Evolutionary conservation across 1,140 invertebrate genomes (phyloP), one percentile per base, ranked within the genome.

Genomic region (Manduca sexta): DNA sequence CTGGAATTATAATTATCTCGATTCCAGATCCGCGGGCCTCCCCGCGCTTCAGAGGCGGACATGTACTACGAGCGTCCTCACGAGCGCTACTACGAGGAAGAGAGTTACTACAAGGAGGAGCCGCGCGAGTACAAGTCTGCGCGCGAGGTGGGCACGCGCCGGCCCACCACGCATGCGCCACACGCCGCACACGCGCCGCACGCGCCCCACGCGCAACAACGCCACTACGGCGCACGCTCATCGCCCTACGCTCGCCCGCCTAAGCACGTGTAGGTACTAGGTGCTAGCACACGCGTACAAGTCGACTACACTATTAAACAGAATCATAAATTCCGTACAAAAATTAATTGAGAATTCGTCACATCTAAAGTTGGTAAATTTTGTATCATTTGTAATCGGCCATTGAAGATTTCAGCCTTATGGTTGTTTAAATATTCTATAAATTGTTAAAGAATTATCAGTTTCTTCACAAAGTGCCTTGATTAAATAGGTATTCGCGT

Each of bases 41-140:
- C 55, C 10, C 67, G 69, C 34, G 57, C 48, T 12, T 57, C 62
- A 0, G 60, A 67, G 10, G 72, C 50, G 1, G 76, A 83, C 11
- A 74, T 66, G 59, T 83, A 79, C 61, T 83, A 75, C 61, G 79
- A 79, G 8, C 62, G 69, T 11, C 39, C 52, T n/a, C 55, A 54
- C 45, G 76, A 83, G 1, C 71, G 70, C 17, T 81, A 68, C 69
- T 80, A 77, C 61, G 71, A 75, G 13, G 79, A 83, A 13, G 79
- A 75, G 4, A 7, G 43, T 14, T 77, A 74, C 62, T 74, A 80
- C 56, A 77, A 80, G 67, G 71, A 76, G 5, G 73, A 76, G 13
- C 18, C 45, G 11, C 66, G 72, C 37, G 79, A 81, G 31, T 84
- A 68, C 69, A 81, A 84, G 60, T 51, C 64, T 1, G 55, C 64